Evolutionary conservation across 2,797 vertebrate genomes (phyloP), one percentile per base, ranked within the genome.

Genomic region (Poecilia gillii): DNA sequence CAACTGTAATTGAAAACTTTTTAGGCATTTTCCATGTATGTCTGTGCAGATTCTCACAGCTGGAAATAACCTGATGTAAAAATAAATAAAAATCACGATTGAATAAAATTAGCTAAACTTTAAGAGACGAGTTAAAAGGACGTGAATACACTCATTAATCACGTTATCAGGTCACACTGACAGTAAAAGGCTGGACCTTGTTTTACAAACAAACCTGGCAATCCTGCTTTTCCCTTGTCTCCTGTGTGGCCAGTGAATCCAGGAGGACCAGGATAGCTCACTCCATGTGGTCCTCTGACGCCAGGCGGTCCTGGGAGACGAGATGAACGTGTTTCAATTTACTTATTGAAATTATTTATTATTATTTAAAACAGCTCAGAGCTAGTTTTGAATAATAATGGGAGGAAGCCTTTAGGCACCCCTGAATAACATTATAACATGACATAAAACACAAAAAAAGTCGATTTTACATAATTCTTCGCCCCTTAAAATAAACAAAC

Each of bases 241-340:
- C 97, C 97, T 94, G 97, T 98, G 36, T 51, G 89, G 75, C 98
- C 98, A 72, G 95, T 93, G 92, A 97, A 97, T 41, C 97, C 98
- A 70, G 95, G 94, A 12, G 88, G 94, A 23, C 98, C 97, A 25
- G 93, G 90, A 80, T 75, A 88, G 20, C 96, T 95, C 55, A 4
- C 11, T 77, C 94, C 92, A 25, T 1, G 74, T 4, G n/a, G 2
- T 59, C 95, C 95, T 73, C 86, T 94, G n/a, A 80, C 0, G 5
- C 95, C 95, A 41, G 75, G 72, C 5, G 5, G 79, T 25, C 94
- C 94, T 93, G 79, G 6, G 16, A 57, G 12, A 66, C 7, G 78
- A 75, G 0, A 41, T 71, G 31, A 6, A 66, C 3, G 7, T 3
- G 9, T 66, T 20, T 36, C 2, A 66, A 43, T 2, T 68, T 6